Conservation (phyloP, 2,888 invertebrate genomes). For the Thymelicus sylvestris region DNA sequence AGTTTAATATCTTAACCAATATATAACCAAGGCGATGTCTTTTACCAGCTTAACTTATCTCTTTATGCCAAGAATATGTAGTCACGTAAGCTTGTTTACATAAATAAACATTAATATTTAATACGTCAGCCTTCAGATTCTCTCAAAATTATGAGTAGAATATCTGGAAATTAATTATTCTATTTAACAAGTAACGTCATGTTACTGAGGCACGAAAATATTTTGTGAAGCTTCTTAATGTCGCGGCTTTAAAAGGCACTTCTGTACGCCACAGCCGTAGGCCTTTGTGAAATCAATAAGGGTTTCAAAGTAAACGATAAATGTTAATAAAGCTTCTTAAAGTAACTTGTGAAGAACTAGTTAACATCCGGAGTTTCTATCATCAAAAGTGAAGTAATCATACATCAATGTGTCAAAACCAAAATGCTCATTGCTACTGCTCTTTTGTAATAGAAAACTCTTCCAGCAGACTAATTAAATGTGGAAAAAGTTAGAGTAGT, state of each 20-base stretch:
- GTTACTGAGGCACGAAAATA: slow-evolving; percentile 9
- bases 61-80: too few species aligned
- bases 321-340: slow-evolving; percentile 21
- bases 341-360: neutral
- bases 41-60: too few species aligned
- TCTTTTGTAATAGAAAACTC: too few species aligned
- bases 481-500: too few species aligned
- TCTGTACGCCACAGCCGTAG: slow-evolving; percentile 5
- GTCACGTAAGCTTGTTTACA: neutral
- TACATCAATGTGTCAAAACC: too few species aligned
- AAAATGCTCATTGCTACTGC: too few species aligned
- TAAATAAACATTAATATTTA: neutral
- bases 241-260: slow-evolving; percentile 29
- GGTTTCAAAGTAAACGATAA: slow-evolving; percentile 24
- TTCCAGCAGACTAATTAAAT: too few species aligned
- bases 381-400: too few species aligned
- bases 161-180: slow-evolving; percentile 10
- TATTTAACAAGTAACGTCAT: slow-evolving; percentile 8
- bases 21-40: neutral
- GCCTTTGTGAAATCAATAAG: slow-evolving; percentile 30
- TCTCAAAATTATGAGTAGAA: neutral
- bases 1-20: too few species aligned
- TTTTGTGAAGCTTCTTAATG: slow-evolving; percentile 33
- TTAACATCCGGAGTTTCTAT: neutral
- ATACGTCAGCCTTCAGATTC: neutral